phyloP scores from a whole-genome alignment of 2,113 vertebrate species.

The Myrmophylax atrothorax region DNA sequence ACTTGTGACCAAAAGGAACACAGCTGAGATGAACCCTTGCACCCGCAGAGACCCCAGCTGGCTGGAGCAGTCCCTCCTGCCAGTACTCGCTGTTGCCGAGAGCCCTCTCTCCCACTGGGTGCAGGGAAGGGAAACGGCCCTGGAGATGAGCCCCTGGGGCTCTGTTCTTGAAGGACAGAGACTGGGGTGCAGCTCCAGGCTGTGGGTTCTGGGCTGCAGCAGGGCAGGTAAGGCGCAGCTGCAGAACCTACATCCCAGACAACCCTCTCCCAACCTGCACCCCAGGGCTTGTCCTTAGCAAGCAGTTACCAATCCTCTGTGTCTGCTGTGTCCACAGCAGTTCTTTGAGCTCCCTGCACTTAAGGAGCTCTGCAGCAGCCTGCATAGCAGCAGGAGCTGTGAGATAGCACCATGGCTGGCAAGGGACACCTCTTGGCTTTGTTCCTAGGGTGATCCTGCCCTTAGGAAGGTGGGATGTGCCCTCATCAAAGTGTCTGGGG shows the following conservation, averaged over 20 bases:
- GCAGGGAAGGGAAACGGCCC: background rate
- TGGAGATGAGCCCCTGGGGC: background rate
- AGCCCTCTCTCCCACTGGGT: background rate
- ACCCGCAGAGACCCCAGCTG: background rate
- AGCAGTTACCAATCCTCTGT: accelerated
- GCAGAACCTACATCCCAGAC: background rate
- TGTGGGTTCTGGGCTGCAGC: no score
- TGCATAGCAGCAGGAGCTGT: background rate
- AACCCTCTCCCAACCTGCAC: background rate
- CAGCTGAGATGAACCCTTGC: background rate
- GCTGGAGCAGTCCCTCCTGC: no score
- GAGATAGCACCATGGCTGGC: background rate
- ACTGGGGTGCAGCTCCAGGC: no score
- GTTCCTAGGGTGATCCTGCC: background rate
- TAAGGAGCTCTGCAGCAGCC: background rate
- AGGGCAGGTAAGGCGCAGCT: background rate
- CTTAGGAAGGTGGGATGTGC: background rate
- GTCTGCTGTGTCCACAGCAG: background rate
- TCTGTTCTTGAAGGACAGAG: background rate
- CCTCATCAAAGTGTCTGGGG: background rate
- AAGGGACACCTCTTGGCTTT: background rate
- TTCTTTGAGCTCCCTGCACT: background rate
- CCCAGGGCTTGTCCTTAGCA: background rate
- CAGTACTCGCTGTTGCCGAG: no score
- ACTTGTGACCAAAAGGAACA: background rate